Conservation (phyloP, 2,888 invertebrate species). For the Harpalus rubripes region DNA sequence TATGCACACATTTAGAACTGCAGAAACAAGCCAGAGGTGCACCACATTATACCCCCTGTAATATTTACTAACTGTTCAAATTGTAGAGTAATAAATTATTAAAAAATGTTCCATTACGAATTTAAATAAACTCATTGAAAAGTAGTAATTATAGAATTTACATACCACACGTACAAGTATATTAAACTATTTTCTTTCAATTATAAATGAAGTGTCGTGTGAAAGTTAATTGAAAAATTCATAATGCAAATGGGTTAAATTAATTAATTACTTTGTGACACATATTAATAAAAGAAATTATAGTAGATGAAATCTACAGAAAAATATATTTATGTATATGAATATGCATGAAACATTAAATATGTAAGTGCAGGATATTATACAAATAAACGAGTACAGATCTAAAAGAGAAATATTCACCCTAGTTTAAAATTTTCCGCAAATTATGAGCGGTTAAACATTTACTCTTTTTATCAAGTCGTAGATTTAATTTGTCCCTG, state of each 20-base stretch:
- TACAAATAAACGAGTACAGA: conserved; percentile 2
- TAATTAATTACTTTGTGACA: conserved; percentile 40
- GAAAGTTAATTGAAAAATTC: conserved; percentile 39
- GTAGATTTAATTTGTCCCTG: conserved; percentile 29
- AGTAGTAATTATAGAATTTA: neutral
- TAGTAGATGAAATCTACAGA: conserved; percentile 29
- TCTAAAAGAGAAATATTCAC: conserved; percentile 23
- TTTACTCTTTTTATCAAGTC: conserved; percentile 57
- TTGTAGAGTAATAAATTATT: too few relatives aligned
- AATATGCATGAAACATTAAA: conserved; percentile 37
- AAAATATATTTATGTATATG: conserved; percentile 29
- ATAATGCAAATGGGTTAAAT: conserved; percentile 25
- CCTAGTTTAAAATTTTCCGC: conserved; percentile 43
- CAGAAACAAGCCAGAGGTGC: too few relatives aligned
- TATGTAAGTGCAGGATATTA: conserved; percentile 17
- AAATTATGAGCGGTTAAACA: conserved; percentile 55
- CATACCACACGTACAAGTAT: neutral
- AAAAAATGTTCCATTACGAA: too few relatives aligned
- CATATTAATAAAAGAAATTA: conserved; percentile 27
- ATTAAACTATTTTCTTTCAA: neutral
- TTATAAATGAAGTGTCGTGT: conserved; percentile 28
- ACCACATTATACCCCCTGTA: too few relatives aligned
- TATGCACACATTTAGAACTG: too few relatives aligned
- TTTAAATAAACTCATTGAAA: neutral
- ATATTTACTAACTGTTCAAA: too few relatives aligned